These are phyloP conservation scores for Microctenopoma lineatum DNA, from an alignment of 2,797 vertebrate species.

Conservation along the genomic window DNA sequence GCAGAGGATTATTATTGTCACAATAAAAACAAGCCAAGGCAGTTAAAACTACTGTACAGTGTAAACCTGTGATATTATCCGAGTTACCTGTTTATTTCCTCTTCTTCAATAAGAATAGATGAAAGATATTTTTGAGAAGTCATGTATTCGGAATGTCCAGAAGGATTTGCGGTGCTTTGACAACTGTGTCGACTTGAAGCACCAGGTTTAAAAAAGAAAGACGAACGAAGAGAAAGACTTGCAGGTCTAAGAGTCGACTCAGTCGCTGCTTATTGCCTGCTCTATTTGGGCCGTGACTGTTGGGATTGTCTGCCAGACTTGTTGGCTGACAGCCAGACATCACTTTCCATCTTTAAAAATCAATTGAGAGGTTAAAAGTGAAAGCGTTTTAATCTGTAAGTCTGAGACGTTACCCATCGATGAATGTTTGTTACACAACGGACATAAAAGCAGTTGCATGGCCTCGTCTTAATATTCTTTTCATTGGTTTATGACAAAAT, in stretches of 20 bases:
- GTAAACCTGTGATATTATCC: too few relatives aligned
- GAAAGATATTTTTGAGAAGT: neutral
- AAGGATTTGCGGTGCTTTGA: neutral
- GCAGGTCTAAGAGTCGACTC: constrained; percentile 13
- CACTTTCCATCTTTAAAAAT: constrained; percentile 16
- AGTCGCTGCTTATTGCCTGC: neutral
- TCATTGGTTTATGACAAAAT: neutral
- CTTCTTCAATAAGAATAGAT: neutral
- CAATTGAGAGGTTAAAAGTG: constrained; percentile 14
- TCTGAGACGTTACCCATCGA: neutral
- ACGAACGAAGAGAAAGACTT: neutral
- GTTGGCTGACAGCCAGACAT: constrained; percentile 22
- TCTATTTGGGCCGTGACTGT: neutral
- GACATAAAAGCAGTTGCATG: neutral
- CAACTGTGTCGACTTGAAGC: neutral
- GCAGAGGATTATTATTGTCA: neutral
- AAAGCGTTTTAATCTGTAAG: constrained; percentile 4
- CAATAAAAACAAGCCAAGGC: neutral
- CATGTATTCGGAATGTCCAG: neutral
- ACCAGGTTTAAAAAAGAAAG: constrained; percentile 6
- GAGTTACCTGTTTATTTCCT: neutral
- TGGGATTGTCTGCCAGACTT: constrained; percentile 12
- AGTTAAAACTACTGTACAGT: neutral
- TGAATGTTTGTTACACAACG: neutral
- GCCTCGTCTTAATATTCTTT: neutral